Conservation (phyloP, 2,797 vertebrate genomes). For the Podarcis siculus region DNA sequence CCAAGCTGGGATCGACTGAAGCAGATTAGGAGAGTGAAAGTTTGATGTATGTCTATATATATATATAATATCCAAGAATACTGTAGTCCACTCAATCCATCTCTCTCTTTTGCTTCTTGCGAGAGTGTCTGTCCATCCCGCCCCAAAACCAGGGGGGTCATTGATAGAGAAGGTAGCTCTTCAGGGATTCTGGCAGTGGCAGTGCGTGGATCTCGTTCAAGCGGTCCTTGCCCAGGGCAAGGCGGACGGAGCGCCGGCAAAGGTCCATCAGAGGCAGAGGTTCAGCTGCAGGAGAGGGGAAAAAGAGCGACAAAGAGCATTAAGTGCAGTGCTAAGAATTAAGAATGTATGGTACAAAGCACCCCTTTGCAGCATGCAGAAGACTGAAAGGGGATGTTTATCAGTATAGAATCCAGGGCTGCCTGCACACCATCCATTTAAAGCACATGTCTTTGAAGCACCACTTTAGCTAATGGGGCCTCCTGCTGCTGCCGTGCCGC, state of each 20-base stretch:
- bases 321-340: background rate
- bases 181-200: slow-evolving; percentile 94
- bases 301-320: background rate
- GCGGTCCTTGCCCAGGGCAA: slow-evolving; percentile 93
- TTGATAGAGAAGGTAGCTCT: slow-evolving; percentile 99
- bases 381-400: too few relatives aligned
- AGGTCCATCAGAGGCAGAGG: slow-evolving; percentile 98
- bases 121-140: background rate
- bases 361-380: too few relatives aligned
- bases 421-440: too few relatives aligned
- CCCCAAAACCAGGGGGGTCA: slow-evolving; percentile 72
- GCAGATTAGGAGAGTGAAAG: background rate
- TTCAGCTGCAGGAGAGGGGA: slow-evolving; percentile 82
- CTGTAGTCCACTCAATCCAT: background rate
- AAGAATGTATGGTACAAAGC: too few relatives aligned
- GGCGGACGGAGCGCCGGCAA: slow-evolving; percentile 92
- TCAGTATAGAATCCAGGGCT: too few relatives aligned
- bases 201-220: slow-evolving; percentile 90
- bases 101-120: background rate
- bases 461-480: too few relatives aligned
- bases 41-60: background rate
- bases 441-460: too few relatives aligned
- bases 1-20: background rate
- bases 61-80: background rate
- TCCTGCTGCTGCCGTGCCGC: too few relatives aligned